phyloP scores from a whole-genome alignment of 2,888 invertebrate genomes.

The Horisme vitalbata region DNA sequence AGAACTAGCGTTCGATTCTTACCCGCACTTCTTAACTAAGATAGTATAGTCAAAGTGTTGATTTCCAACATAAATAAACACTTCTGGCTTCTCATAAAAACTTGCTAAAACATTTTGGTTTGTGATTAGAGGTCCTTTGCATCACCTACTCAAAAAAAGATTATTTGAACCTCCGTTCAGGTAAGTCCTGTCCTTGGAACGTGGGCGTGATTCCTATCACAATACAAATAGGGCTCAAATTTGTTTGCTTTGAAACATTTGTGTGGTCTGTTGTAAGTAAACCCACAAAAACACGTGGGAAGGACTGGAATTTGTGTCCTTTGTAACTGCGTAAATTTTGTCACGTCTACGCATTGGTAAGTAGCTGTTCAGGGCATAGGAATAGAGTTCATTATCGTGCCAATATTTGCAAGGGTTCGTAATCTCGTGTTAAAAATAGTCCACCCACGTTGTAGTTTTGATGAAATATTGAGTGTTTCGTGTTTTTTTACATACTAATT shows the following conservation, averaged over 20 bases:
- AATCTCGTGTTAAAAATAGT: slow-evolving; percentile 9
- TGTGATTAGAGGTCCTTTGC: no score
- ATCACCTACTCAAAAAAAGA: slow-evolving; percentile 7
- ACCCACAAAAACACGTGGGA: slow-evolving; percentile 50
- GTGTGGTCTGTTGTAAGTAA: slow-evolving; percentile 39
- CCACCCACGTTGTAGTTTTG: slow-evolving; percentile 13
- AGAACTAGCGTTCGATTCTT: no score
- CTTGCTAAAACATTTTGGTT: no score
- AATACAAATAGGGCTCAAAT: slow-evolving; percentile 3
- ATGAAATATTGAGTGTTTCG: slow-evolving; percentile 5
- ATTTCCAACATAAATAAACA: no score
- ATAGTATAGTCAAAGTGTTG: no score
- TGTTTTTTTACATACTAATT: background rate
- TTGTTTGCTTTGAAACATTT: slow-evolving; percentile 22
- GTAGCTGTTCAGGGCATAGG: background rate
- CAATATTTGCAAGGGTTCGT: background rate
- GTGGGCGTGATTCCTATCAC: background rate
- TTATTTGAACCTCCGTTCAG: background rate
- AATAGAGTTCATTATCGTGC: slow-evolving; percentile 4
- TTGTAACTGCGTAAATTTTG: slow-evolving; percentile 24
- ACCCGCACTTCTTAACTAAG: no score
- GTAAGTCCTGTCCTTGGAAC: slow-evolving; percentile 3
- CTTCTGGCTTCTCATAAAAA: no score
- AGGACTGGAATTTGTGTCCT: slow-evolving; percentile 51
- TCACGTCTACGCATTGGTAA: slow-evolving; percentile 2